These are phyloP conservation scores for Microplitis manilae DNA, from an alignment of 2,888 invertebrate genomes.

Conservation along the genomic window DNA sequence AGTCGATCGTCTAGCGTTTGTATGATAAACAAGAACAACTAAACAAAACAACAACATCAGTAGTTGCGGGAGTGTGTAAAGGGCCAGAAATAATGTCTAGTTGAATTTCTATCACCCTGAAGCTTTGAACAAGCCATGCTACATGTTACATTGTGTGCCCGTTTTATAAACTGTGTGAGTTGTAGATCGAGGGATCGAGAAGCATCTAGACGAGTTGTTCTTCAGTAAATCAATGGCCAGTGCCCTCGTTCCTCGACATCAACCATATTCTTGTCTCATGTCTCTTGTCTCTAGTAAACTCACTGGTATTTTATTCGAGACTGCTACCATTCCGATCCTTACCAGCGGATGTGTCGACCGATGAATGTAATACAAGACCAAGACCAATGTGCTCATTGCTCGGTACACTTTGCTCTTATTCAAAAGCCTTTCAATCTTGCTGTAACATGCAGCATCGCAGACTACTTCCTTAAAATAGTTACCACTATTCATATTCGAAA, in stretches of 20 bases:
- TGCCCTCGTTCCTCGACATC: slow-evolving; percentile 46
- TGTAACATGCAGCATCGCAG: too few species aligned
- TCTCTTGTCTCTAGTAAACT: not conserved
- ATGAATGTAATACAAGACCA: not conserved
- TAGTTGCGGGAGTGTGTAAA: too few species aligned
- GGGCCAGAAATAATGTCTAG: too few species aligned
- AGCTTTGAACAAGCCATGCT: slow-evolving; percentile 38
- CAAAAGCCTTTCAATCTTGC: too few species aligned
- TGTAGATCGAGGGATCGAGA: slow-evolving; percentile 42
- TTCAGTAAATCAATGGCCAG: slow-evolving; percentile 53
- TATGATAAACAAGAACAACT: slow-evolving; percentile 31
- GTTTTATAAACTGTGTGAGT: slow-evolving; percentile 32
- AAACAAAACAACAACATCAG: too few species aligned
- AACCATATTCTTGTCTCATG: slow-evolving; percentile 13
- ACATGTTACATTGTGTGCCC: slow-evolving; percentile 28
- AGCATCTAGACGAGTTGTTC: slow-evolving; percentile 28
- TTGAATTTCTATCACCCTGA: slow-evolving; percentile 41
- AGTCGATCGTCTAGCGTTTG: slow-evolving; percentile 27
- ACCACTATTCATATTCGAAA: too few species aligned
- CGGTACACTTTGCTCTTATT: too few species aligned
- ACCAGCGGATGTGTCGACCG: slow-evolving; percentile 8
- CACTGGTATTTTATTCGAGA: too few species aligned
- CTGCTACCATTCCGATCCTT: not conserved
- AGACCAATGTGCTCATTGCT: not conserved
- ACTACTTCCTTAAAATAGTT: too few species aligned